Evolutionary conservation across 2,113 vertebrate genomes (phyloP), one percentile per base, ranked within the genome.

Genomic region (Lampris megalopsis): DNA sequence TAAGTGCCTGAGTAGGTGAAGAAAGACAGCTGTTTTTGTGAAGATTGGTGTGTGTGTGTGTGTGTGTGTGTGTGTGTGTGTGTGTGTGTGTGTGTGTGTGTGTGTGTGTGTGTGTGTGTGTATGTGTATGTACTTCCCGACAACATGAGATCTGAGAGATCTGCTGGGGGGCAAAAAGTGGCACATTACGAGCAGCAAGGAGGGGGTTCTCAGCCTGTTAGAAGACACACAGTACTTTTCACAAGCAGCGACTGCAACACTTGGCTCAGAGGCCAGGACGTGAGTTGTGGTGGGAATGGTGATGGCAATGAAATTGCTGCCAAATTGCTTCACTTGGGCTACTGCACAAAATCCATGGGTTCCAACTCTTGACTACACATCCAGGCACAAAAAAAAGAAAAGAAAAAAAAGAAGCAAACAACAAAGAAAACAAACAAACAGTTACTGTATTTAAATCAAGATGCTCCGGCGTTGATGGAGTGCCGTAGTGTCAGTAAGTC

Each of bases 1-100:
- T 89, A 69, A 89, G 86, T 66, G 73, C 69, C 6, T 50, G 42
- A 76, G 10, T 71, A 56, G 68, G 42, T 53, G 53, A 78, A 43
- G 59, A 63, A 54, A 68, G 66, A 79, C 53, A 74, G 60, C 58
- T 82, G 73, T 79, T 68, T 79, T 68, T 38, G 69, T 49, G 52
- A 76, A 84, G 40, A 80, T 58, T n/a, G 45, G 9, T 66, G 59
- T 61, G 56, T 67, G 63, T 40, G 53, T 47, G 63, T 49, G 50
- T 11, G 58, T 35, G 50, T 64, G 41, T 41, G 41, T 50, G 65
- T 57, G 65, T 73, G 49, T 57, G 52, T 62, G 70, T 69, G 35
- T 73, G 43, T 68, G 65, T 84, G 75, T 71, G 73, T 62, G 66
- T 79, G 63, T 74, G n/a, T 60, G 60, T 57, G 50, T 57, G 65